Evolutionary conservation across 2,888 invertebrate genomes (phyloP), one percentile per base, ranked within the genome.

Genomic region (Leucophora obtusa): DNA sequence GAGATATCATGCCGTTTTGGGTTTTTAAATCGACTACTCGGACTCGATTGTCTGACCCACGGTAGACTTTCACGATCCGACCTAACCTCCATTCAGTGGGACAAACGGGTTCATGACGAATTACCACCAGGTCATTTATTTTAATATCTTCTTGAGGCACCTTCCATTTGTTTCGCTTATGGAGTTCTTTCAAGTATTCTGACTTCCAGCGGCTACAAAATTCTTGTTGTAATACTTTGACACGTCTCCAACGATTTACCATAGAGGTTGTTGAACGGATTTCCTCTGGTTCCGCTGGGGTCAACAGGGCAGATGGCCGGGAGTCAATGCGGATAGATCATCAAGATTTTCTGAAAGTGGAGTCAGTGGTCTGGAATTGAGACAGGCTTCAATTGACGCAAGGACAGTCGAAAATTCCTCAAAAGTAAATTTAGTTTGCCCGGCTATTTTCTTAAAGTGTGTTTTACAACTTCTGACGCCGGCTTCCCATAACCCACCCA

Each of bases 351-450:
- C 65, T 7, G 65, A 53, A n/a, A 56, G 14, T 21, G 38, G 56
- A 17, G 63, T 56, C 2, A 56, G 24, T 0, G 65, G 73, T 21
- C 69, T 51, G 14, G 79, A 82, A 21, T 79, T 79, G 0, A 79
- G 35, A 47, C 43, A 75, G 15, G 56, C 56, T 56, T 68, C 68
- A 7, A 68, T 68, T 7, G 38, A 9, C 0, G 47, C 18, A 8
- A 68, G 43, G 4, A 76, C 21, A 0, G 79, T 82, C 6, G 68
- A 43, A 43, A 82, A 17, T n/a, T 79, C 79, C n/a, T 82, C 79
- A 54, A 72, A 79, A 0, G 70, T 70, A 10, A 68, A 47, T 0
- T 68, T 60, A 10, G 58, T 47, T 0, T 1, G 5, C 0, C 59
- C 63, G 0, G 65, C 18, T 15, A 79, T 69, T 5, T 76, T 69